Evolutionary conservation across 2,113 vertebrate species (phyloP).

Genomic region (Hippoglossus stenolepis): DNA sequence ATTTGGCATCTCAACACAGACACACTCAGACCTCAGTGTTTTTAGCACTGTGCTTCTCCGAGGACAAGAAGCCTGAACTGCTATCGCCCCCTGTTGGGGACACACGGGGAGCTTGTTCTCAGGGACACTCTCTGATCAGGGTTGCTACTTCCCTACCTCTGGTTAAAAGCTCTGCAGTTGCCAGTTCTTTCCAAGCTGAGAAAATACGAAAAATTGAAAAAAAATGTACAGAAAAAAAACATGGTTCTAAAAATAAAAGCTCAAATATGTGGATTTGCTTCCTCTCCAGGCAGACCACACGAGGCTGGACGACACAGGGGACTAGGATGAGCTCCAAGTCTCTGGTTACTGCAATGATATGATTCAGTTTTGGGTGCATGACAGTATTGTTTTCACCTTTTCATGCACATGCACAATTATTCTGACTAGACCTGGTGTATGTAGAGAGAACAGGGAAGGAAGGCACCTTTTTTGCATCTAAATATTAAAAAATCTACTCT

Average conservation of each 20-base stretch:
- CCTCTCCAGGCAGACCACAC: background rate
- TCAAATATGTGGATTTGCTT: slow-evolving; percentile 4
- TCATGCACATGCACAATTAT: background rate
- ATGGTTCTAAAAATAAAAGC: background rate
- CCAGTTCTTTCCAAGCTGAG: background rate
- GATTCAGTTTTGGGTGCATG: background rate
- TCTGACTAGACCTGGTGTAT: no score
- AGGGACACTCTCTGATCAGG: background rate
- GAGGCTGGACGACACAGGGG: background rate
- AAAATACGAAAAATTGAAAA: background rate
- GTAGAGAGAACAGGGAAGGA: background rate
- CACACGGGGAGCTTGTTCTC: background rate
- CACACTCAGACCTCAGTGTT: background rate
- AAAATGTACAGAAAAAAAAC: background rate
- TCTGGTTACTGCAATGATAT: background rate
- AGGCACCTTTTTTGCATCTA: background rate
- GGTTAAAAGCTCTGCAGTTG: background rate
- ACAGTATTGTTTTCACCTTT: background rate
- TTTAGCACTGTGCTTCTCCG: no score
- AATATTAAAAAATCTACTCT: background rate
- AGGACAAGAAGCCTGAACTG: background rate
- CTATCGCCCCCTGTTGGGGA: slow-evolving; percentile 42
- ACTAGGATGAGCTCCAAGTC: background rate
- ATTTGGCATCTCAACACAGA: background rate
- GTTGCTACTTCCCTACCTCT: background rate